These are phyloP conservation scores for Cerastis rubricosa DNA, from an alignment of 2,888 invertebrate genomes.

Conservation along the genomic window DNA sequence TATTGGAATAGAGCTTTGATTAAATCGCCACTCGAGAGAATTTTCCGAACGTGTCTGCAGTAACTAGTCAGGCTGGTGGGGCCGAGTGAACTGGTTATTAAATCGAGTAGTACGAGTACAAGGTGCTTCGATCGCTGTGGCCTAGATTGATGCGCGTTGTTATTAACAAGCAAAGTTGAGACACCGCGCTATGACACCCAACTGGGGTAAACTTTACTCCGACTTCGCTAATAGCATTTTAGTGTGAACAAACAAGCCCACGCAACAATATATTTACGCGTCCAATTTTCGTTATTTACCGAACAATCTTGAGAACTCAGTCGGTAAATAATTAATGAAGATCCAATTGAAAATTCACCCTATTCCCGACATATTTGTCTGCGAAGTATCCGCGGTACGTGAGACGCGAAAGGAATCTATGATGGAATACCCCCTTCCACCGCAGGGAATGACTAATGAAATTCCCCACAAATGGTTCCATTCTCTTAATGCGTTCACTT, in stretches of 20 bases:
- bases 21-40: slow-evolving; percentile 42
- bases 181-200: slow-evolving; percentile 49
- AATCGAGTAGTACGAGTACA: slow-evolving; percentile 58
- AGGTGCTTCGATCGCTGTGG: slow-evolving; percentile 44
- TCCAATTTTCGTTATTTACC: slow-evolving; percentile 68
- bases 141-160: slow-evolving; percentile 58
- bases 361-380: slow-evolving; percentile 75
- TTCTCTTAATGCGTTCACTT: slow-evolving; percentile 78
- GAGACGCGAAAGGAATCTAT: slow-evolving; percentile 77
- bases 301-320: slow-evolving; percentile 67
- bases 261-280: slow-evolving; percentile 62
- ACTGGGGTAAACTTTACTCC: slow-evolving; percentile 63
- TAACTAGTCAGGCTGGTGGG: slow-evolving; percentile 40
- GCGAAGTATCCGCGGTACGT: slow-evolving; percentile 74
- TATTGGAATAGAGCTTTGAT: slow-evolving; percentile 45
- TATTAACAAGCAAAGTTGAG: slow-evolving; percentile 61
- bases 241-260: slow-evolving; percentile 57
- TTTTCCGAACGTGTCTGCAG: slow-evolving; percentile 42
- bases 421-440: slow-evolving; percentile 74
- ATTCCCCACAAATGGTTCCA: slow-evolving; percentile 79
- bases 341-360: slow-evolving; percentile 77
- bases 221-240: slow-evolving; percentile 64
- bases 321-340: slow-evolving; percentile 75
- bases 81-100: slow-evolving; percentile 51
- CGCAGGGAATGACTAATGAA: slow-evolving; percentile 81